Evolutionary conservation across 2,113 vertebrate genomes (phyloP).

Genomic region (Oncorhynchus gorbuscha): DNA sequence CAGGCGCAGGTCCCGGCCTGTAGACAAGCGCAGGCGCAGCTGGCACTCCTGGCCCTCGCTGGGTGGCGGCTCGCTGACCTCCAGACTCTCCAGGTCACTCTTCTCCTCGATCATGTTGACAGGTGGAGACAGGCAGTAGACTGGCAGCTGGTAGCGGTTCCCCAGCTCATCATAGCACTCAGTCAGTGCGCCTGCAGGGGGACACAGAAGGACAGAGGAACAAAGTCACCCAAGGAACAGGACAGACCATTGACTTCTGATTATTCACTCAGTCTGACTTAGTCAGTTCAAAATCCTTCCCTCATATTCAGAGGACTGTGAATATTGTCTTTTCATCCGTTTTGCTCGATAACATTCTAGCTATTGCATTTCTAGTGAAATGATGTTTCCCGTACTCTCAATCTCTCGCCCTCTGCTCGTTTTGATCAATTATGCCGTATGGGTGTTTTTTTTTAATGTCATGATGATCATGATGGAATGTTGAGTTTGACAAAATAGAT

Average conservation of each 20-base stretch:
- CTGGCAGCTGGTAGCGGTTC: slow-evolving; percentile 95
- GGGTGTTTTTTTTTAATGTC: no score
- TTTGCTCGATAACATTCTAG: no score
- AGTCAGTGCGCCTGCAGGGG: slow-evolving; percentile 83
- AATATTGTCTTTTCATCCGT: no score
- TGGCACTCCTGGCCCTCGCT: slow-evolving; percentile 89
- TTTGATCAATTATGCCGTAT: no score
- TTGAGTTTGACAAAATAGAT: no score
- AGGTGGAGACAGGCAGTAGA: slow-evolving; percentile 93
- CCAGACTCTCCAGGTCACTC: slow-evolving; percentile 84
- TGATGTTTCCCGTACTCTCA: no score
- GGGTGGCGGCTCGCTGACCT: slow-evolving; percentile 75
- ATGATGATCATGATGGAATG: no score
- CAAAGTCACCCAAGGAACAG: slow-evolving; percentile 7
- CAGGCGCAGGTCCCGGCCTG: slow-evolving; percentile 90
- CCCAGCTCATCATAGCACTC: slow-evolving; percentile 98
- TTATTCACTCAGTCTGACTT: background rate
- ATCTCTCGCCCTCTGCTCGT: no score
- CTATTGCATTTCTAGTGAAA: no score
- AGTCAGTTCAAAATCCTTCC: no score
- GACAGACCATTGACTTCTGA: background rate
- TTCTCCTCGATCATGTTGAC: slow-evolving; percentile 99
- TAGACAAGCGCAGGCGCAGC: slow-evolving; percentile 93
- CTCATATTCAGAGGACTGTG: no score
- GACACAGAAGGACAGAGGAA: slow-evolving; percentile 2